Evolutionary conservation across 2,113 vertebrate species (phyloP), one percentile per base, ranked within the genome.

Genomic region (Pholis gunnellus): DNA sequence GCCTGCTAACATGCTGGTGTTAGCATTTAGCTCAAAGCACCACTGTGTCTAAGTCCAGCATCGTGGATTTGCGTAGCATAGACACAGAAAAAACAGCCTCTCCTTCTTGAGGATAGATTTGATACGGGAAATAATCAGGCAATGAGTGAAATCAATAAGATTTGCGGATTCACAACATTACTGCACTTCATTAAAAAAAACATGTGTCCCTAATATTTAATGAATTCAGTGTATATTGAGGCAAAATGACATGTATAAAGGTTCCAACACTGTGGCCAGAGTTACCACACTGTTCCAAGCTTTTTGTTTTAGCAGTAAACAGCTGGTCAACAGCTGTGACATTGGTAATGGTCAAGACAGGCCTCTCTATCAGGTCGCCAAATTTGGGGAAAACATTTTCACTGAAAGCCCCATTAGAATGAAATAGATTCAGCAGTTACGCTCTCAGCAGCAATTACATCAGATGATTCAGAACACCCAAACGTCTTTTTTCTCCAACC

Each of bases 371-470:
- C 84, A 42, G 84, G 78, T 88, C 34, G 9, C 74, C 81, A 84
- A 78, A 92, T 87, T 82, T 88, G 78, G 71, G 60, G 72, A 83
- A 86, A 89, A 83, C 50, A 71, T 77, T 84, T 85, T 81, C 48
- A 70, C 48, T 20, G 54, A 31, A 84, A 59, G 71, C 48, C 70
- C 65, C 61, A 34, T 82, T 84, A 42, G 72, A 82, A 87, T 85
- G 50, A 81, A 87, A 88, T 46, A 75, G 75, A 88, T 87, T 66
- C 54, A 14, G 73, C 78, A 89, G 91, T 83, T 89, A 82, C 78
- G 75, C 87, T 92, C 83, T 79, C 86, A 86, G 84, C 85, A 88
- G 83, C 87, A 84, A 88, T 93, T 85, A 85, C 79, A 81, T 89
- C 79, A 85, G 86, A 91, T 82, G 69, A 89, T 87, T 92, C 87